These are phyloP conservation scores for Leptonema lineaticorne DNA, from an alignment of 1,140 invertebrate genomes.

Conservation along the genomic window DNA sequence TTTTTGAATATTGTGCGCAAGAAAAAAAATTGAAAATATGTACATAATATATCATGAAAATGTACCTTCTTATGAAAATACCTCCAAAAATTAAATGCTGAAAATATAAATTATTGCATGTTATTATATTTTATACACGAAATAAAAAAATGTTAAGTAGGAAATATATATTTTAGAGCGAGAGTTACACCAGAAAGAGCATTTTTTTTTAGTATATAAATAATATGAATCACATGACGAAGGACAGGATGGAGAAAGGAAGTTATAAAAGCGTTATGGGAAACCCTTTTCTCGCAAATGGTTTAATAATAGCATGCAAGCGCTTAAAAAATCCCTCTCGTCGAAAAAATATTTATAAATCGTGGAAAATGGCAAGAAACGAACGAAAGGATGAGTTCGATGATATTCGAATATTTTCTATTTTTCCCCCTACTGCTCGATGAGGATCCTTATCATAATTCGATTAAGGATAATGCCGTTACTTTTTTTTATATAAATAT, in stretches of 20 bases:
- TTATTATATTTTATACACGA: constrained; percentile 13
- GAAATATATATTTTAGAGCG: constrained; percentile 16
- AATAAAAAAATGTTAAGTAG: constrained; percentile 14
- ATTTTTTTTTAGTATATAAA: constrained; percentile 28
- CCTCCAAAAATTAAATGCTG: constrained; percentile 9
- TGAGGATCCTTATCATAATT: constrained; percentile 22
- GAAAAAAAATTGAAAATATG: too few species aligned
- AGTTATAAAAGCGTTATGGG: constrained; percentile 33
- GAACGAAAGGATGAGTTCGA: constrained; percentile 10
- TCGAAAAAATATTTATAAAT: constrained; percentile 30
- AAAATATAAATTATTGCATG: constrained; percentile 14
- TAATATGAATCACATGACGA: constrained; percentile 30
- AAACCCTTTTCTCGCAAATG: constrained; percentile 30
- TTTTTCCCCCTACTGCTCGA: not conserved
- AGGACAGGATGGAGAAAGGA: constrained; percentile 28
- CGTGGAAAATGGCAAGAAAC: constrained; percentile 3
- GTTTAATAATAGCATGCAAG: constrained; percentile 33
- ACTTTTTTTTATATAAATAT: not conserved
- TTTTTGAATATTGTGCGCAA: not conserved
- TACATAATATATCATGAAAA: not conserved
- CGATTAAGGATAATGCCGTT: constrained; percentile 12
- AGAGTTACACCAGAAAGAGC: not conserved
- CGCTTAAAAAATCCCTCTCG: constrained; percentile 30
- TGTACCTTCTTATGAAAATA: not conserved
- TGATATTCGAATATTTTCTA: constrained; percentile 2